Evolutionary conservation across 2,113 vertebrate species (phyloP).

Genomic region (Chroicocephalus ridibundus): DNA sequence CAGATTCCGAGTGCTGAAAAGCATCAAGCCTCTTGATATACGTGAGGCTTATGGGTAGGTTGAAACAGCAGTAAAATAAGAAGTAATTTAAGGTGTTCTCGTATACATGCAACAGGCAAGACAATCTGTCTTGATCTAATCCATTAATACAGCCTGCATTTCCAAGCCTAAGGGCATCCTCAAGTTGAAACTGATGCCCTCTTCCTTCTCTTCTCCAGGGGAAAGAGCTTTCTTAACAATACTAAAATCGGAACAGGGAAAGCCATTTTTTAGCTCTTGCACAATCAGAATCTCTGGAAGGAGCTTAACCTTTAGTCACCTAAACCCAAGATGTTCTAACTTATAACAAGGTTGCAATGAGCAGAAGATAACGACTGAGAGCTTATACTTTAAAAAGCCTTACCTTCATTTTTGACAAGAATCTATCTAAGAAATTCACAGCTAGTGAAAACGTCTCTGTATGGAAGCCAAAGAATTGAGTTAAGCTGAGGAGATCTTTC

Average conservation of each 20-base stretch:
- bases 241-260: background rate
- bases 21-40: background rate
- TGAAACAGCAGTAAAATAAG: background rate
- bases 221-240: background rate
- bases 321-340: background rate
- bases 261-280: background rate
- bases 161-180: background rate
- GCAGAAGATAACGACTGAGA: background rate
- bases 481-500: slow-evolving; percentile 90
- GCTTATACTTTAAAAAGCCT: background rate
- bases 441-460: slow-evolving; percentile 90
- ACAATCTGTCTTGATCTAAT: background rate
- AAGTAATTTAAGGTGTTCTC: background rate
- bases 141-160: rapidly evolving
- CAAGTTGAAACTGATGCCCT: background rate
- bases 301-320: background rate
- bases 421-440: slow-evolving; percentile 90
- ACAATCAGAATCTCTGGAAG: background rate
- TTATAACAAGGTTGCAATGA: rapidly evolving
- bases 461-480: slow-evolving; percentile 91
- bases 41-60: rapidly evolving
- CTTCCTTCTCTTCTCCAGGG: background rate
- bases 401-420: slow-evolving; percentile 95
- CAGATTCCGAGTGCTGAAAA: background rate
- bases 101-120: background rate